These are phyloP conservation scores for Drosophila subsilvestris DNA, from an alignment of 2,888 invertebrate species.

Conservation along the genomic window DNA sequence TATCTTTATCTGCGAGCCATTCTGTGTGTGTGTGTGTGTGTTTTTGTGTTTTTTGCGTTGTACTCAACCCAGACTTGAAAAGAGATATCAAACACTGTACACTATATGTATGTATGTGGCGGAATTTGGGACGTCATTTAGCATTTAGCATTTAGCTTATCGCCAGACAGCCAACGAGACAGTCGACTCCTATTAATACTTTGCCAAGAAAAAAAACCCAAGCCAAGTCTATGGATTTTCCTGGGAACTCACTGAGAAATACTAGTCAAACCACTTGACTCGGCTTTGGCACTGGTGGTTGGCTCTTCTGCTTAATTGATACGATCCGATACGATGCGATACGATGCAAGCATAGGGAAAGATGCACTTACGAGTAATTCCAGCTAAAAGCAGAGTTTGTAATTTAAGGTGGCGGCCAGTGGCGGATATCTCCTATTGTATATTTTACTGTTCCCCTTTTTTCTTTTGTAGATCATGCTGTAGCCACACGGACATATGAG, in stretches of 20 bases:
- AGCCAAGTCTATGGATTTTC: neutral
- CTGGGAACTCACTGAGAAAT: neutral
- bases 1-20: slow-evolving; percentile 20
- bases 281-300: neutral
- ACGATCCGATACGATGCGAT: slow-evolving; percentile 17
- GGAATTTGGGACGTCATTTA: slow-evolving; percentile 7
- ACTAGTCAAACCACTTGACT: neutral
- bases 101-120: neutral
- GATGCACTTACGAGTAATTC: slow-evolving; percentile 16
- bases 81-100: no score
- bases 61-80: slow-evolving; percentile 15
- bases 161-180: neutral
- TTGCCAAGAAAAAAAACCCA: neutral
- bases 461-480: slow-evolving; percentile 50
- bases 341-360: neutral
- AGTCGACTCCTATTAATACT: neutral
- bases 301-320: slow-evolving; percentile 14
- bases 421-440: neutral
- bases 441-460: neutral
- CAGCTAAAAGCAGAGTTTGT: slow-evolving; percentile 1
- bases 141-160: no score
- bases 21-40: no score
- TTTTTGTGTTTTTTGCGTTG: slow-evolving; percentile 11
- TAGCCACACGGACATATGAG: slow-evolving; percentile 53
- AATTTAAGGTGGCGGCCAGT: slow-evolving; percentile 1